Percentiles rank a stretch among this genome's conserved stretches.
Conservation (phyloP, 2,113 vertebrate species). For the Hypomesus transpacificus region DNA sequence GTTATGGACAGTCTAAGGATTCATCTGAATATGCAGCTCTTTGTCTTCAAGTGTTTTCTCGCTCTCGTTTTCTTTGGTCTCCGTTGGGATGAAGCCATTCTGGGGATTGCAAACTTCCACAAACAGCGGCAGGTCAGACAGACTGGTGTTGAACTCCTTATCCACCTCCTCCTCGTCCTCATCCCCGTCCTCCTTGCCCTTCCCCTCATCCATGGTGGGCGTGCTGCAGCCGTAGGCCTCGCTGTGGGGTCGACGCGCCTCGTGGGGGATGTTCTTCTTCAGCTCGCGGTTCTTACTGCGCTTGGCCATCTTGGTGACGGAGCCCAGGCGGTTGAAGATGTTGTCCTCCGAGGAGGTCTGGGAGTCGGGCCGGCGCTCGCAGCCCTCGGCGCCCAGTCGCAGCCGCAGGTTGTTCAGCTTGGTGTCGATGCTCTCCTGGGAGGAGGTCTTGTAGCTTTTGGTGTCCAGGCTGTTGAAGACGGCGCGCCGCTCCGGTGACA, state of each 20-base stretch:
- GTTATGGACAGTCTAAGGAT: slow-evolving; percentile 36
- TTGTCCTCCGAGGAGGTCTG: slow-evolving; percentile 89
- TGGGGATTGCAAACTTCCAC: slow-evolving; percentile 75
- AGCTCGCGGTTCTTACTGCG: slow-evolving; percentile 84
- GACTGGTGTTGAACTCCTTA: slow-evolving; percentile 84
- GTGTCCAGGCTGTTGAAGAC: slow-evolving; percentile 85
- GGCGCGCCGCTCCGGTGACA: slow-evolving; percentile 86
- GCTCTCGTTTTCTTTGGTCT: slow-evolving; percentile 83
- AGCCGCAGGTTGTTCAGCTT: slow-evolving; percentile 89
- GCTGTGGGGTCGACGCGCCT: slow-evolving; percentile 80
- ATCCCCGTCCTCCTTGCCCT: slow-evolving; percentile 70
- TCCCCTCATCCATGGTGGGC: slow-evolving; percentile 71
- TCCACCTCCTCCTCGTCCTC: slow-evolving; percentile 76
- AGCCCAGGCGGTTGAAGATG: slow-evolving; percentile 90
- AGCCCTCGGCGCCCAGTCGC: slow-evolving; percentile 70
- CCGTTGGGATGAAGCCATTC: slow-evolving; percentile 73
- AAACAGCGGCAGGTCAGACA: slow-evolving; percentile 78
- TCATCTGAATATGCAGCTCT: slow-evolving; percentile 66
- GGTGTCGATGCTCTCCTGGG: slow-evolving; percentile 92
- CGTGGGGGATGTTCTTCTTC: slow-evolving; percentile 85
- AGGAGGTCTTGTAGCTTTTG: slow-evolving; percentile 83
- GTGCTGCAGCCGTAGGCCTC: slow-evolving; percentile 80
- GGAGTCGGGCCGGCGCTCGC: slow-evolving; percentile 64
- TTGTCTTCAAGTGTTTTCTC: slow-evolving; percentile 74
- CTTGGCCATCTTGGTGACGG: slow-evolving; percentile 81